Percentiles rank a stretch among this genome's conserved stretches.
Evolutionary conservation across 2,113 vertebrate species (phyloP).

Genomic region (Microtus montanus): DNA sequence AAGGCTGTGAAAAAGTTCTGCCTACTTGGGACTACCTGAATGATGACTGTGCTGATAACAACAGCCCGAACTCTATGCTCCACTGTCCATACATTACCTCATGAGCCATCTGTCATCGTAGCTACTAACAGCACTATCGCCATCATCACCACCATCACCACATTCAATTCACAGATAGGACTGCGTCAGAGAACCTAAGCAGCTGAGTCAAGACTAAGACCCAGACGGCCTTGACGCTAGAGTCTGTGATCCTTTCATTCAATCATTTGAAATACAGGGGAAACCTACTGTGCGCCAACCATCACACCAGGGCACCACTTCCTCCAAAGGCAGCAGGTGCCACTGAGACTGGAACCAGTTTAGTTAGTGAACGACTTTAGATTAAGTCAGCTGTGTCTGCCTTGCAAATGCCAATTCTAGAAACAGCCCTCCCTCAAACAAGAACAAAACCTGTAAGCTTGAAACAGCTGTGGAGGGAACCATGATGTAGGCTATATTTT

Average conservation of each 20-base stretch:
- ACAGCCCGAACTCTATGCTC: neutral
- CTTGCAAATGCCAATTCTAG: neutral
- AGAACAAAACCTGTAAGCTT: neutral
- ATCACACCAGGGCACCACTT: neutral
- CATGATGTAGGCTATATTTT: neutral
- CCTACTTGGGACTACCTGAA: neutral
- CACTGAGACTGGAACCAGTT: neutral
- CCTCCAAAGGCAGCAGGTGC: neutral
- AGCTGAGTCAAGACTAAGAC: constrained; percentile 4
- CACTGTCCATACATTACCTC: neutral
- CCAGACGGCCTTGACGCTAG: neutral
- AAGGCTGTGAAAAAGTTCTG: neutral
- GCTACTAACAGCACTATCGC: neutral
- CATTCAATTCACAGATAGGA: neutral
- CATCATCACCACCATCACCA: neutral
- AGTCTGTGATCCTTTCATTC: neutral
- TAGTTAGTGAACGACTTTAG: neutral
- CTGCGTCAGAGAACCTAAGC: neutral
- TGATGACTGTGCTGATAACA: neutral
- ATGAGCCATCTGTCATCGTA: neutral
- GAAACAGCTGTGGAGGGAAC: constrained; percentile 6
- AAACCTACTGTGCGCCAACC: neutral
- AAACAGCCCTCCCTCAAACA: neutral
- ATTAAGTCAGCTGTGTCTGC: neutral
- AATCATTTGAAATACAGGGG: neutral